Evolutionary conservation across 2,113 vertebrate genomes (phyloP).

Genomic region (Eolophus roseicapilla): DNA sequence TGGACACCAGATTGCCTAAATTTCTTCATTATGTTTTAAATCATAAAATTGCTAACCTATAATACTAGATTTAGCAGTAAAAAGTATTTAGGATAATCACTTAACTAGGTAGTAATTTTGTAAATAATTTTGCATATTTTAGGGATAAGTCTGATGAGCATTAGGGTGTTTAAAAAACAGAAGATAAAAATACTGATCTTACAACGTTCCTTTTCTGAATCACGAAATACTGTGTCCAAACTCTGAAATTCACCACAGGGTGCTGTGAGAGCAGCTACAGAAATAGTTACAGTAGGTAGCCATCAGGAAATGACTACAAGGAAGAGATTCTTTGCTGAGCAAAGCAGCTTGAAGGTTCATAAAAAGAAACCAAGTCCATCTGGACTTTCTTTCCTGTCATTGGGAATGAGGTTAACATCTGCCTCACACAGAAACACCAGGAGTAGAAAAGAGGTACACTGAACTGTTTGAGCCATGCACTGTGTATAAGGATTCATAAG

Average conservation of each 20-base stretch:
- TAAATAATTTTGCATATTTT: neutral
- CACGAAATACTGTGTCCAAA: neutral
- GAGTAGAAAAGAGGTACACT: neutral
- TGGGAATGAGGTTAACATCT: neutral
- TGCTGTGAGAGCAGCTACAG: neutral
- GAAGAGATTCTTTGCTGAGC: neutral
- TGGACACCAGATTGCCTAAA: neutral
- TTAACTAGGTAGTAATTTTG: neutral
- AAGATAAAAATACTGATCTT: neutral
- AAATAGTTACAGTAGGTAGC: neutral
- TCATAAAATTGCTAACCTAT: neutral
- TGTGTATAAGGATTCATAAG: neutral
- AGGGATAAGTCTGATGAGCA: neutral
- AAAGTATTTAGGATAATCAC: neutral
- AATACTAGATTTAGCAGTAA: neutral
- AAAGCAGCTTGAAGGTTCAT: neutral
- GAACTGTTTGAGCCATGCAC: neutral
- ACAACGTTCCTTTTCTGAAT: neutral
- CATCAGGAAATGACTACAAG: neutral
- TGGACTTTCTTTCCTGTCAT: neutral
- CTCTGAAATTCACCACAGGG: neutral
- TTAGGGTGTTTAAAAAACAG: neutral
- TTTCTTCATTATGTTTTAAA: neutral
- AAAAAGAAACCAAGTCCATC: neutral
- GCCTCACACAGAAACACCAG: neutral